These are phyloP conservation scores for Sorex fumeus DNA, from an alignment of 2,113 vertebrate genomes.

Conservation along the genomic window DNA sequence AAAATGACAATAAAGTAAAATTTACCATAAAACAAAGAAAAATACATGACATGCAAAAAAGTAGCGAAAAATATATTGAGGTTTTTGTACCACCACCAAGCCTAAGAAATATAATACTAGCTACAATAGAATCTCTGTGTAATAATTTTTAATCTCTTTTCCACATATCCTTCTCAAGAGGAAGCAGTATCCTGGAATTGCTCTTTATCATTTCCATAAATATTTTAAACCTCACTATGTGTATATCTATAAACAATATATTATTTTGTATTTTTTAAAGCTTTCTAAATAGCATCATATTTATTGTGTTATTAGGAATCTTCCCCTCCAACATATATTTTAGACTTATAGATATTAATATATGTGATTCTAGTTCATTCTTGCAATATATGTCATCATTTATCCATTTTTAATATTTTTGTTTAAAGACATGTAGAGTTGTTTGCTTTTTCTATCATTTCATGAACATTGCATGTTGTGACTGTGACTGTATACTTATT, in stretches of 20 bases:
- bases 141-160: not conserved
- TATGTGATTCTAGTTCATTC: conserved; percentile 41
- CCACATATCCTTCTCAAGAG: conserved; percentile 36
- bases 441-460: conserved; percentile 9
- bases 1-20: no score
- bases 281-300: conserved; percentile 34
- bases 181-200: conserved; percentile 22
- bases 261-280: conserved; percentile 57
- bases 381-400: not conserved
- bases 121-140: not conserved
- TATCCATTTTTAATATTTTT: conserved; percentile 13
- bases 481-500: not conserved
- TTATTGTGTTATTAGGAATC: not conserved
- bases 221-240: conserved; percentile 59
- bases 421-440: not conserved
- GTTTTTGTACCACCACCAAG: not conserved
- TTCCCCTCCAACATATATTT: conserved; percentile 48
- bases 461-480: conserved; percentile 19
- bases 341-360: conserved; percentile 56
- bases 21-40: no score
- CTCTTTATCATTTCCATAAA: conserved; percentile 24
- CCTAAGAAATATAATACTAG: conserved; percentile 61
- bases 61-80: conserved; percentile 34
- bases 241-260: conserved; percentile 49
- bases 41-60: conserved; percentile 47